These are phyloP conservation scores for Chromobotia macracanthus DNA, from an alignment of 2,797 vertebrate species.

Conservation along the genomic window DNA sequence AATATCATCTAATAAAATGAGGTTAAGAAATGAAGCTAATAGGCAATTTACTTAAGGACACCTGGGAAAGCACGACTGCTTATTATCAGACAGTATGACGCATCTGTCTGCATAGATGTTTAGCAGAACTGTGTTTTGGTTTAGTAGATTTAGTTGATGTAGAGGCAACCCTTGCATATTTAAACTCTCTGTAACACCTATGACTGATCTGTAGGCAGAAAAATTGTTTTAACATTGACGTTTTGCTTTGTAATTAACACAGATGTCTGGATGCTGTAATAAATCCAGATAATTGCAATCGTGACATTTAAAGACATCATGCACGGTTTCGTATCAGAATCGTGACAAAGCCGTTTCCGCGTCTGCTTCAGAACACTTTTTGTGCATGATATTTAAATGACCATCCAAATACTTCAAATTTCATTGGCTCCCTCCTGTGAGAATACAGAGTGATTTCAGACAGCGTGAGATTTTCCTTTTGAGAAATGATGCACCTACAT, in stretches of 20 bases:
- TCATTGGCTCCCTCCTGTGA: neutral
- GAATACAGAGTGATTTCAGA: no score
- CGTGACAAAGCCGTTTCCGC: no score
- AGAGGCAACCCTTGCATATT: constrained; percentile 7
- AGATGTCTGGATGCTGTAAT: no score
- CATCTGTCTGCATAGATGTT: constrained; percentile 56
- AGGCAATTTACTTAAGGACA: constrained; percentile 46
- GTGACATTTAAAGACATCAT: neutral
- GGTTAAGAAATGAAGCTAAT: constrained; percentile 49
- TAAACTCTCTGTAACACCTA: neutral
- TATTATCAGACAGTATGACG: constrained; percentile 63
- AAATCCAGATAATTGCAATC: no score
- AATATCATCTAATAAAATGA: constrained; percentile 37
- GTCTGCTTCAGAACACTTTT: no score
- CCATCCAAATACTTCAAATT: neutral
- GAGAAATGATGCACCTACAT: constrained; percentile 4
- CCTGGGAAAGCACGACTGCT: constrained; percentile 53
- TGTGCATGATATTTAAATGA: neutral
- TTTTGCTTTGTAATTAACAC: neutral
- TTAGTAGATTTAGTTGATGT: constrained; percentile 29
- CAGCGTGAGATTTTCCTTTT: no score
- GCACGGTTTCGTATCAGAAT: neutral
- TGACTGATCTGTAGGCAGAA: neutral
- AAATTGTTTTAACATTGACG: neutral
- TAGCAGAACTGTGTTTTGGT: constrained; percentile 49